Evolutionary conservation across 2,113 vertebrate genomes (phyloP), one percentile per base, ranked within the genome.

Genomic region (Stomatorhinus ivindoensis): DNA sequence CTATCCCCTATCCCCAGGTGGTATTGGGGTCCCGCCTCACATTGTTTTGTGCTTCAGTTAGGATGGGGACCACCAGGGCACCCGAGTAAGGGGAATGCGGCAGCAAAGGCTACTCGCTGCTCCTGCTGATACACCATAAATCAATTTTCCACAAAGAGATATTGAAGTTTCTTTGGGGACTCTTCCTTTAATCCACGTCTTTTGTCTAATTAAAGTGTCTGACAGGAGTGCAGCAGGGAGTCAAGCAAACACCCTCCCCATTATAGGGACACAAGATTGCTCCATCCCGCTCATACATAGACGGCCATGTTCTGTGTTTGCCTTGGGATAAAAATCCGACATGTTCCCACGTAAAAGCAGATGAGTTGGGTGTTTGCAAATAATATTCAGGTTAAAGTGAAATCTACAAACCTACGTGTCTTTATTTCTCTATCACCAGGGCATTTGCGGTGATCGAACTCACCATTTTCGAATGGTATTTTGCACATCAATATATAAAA

Each of bases 191-290:
- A 93, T 93, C 91, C 91, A 88, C 82, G 85, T 91, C 91, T 91
- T 91, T 92, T 92, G 91, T 92, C 91, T 92, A 92, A 93, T 93
- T 91, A 92, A 92, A 91, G 86, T 91, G 90, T 92, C 92, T 91
- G 90, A 89, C 65, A 86, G 89, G 87, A 88, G 89, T 88, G 90
- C 89, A 86, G 88, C 73, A 86, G 92, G 89, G 91, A 89, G 89
- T 85, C 86, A 55, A 88, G 83, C 87, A 91, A 89, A 91, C 87
- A 86, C 88, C 89, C 87, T 47, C 84, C 85, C 84, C 31, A 61
- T 53, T 85, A 88, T 48, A 61, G 24, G 80, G 73, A 83, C 69
- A 58, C 39, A 44, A 69, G 83, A 84, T 50, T 17, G 31, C 42
- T 69, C 47, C 42, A 31, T 46, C 50, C 9, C 0, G 31, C 86